Evolutionary conservation across 1,140 invertebrate genomes (phyloP).

Genomic region (Dreissena polymorpha): DNA sequence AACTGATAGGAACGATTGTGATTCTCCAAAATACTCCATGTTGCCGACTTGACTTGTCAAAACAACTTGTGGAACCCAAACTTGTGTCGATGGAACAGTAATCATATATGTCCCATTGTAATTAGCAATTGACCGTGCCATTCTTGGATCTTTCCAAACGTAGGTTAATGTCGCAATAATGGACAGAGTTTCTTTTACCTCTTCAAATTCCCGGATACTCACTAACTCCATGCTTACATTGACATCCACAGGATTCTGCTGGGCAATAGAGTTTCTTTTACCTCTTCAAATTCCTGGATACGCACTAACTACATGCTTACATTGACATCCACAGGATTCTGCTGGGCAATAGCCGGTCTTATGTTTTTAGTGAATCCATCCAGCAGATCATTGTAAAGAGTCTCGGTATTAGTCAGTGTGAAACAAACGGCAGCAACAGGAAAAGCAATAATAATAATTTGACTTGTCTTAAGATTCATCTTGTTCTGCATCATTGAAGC

Average conservation of each 20-base stretch:
- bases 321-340: no score
- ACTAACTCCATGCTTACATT: background rate
- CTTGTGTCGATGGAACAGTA: background rate
- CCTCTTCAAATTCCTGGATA: no score
- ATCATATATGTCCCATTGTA: background rate
- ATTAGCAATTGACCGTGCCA: background rate
- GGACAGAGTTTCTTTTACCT: constrained; percentile 11
- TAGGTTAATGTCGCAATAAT: background rate
- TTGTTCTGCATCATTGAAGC: no score
- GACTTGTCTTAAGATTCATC: no score
- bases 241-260: background rate
- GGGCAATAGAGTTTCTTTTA: no score
- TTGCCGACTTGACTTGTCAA: background rate
- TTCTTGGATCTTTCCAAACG: background rate
- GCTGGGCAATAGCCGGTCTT: background rate
- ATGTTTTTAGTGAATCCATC: background rate
- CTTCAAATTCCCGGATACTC: constrained; percentile 5
- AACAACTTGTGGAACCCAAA: constrained; percentile 9
- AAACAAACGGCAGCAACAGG: no score
- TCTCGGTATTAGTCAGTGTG: background rate
- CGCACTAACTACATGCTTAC: no score
- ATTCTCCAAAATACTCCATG: background rate
- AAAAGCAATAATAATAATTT: no score
- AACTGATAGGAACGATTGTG: background rate
- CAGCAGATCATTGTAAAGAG: background rate